Evolutionary conservation across 2,888 invertebrate species (phyloP), one percentile per base, ranked within the genome.

Genomic region (Volucella inanis): DNA sequence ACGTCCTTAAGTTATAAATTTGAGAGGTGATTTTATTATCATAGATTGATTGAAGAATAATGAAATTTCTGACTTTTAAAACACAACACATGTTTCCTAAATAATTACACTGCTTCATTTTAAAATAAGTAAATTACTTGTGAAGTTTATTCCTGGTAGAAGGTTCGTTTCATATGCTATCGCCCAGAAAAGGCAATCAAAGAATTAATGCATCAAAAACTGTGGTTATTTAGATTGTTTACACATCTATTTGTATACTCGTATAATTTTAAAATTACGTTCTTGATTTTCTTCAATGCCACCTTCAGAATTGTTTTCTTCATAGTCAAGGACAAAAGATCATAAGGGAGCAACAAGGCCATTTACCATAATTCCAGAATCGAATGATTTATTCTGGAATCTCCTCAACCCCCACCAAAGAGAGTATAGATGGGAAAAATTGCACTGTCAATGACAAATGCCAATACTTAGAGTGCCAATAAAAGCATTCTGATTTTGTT

Each of bases 371-470:
- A 41, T 65, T 64, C n/a, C 3, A 14, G 39, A 65, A 54, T 43
- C 18, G 47, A 18, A 64, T 55, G 74, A n/a, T 49, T 76, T 49
- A 39, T 41, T 6, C 31, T 31, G 6, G 31, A 31, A 31, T 6
- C 49, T 55, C 22, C 62, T 49, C 64, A 57, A 14, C 52, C 49
- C 49, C 8, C 43, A 68, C 54, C 11, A 31, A 31, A 3, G 41
- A 22, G 14, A 50, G 57, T 31, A n/a, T 11, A 61, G 55, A 55
- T 62, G 68, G 11, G 41, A 50, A 64, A 55, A 78, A 70, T 50
- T 70, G 77, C 75, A 75, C 57, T 49, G 70, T 50, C 77, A 67
- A 68, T 68, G 68, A 77, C 61, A 78, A 78, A 78, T 78, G 77
- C 50, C 41, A 70, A 64, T 55, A 55, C 57, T 77, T 55, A 55